Base-by-base conservation (phyloP, 2,888 invertebrate species). In the Aphrophora alni region DNA sequence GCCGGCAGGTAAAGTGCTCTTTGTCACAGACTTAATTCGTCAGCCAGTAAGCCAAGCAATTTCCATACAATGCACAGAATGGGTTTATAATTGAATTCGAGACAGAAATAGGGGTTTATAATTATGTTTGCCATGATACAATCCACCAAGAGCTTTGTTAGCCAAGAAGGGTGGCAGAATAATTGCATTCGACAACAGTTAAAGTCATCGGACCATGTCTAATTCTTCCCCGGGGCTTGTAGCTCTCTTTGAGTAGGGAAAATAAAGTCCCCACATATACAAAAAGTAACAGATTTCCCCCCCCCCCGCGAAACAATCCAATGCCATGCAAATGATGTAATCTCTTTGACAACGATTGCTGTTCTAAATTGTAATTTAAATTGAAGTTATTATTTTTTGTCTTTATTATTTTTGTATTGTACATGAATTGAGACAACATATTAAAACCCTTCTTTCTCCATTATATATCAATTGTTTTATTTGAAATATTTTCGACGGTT, bases 21-120 rank as follows among this genome's bases (percentile, higher is more conserved):
- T 59, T 59, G 59, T 59, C 59, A n/a, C n/a, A 44, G 44, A 44
- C 44, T 44, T 44, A 44, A 44, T 44, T 44, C 70, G 70, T 21
- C 27, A 24, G 44, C 75, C 38, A 74, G 44, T 27, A 38, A 38
- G 74, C 44, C 38, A n/a, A 38, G 70, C 77, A 77, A 77, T 77
- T 70, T 77, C 77, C 77, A 77, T 77, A 69, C 69, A 38, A 27
- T 44, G 51, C 38, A 77, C 77, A 76, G 76, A 77, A 77, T 77
- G 77, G 77, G 70, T 77, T 77, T 77, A 77, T 77, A 77, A 77
- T 77, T 77, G 69, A 38, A 77, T 77, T 69, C 69, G 21, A 70
- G 68, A 59, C 33, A 70, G 28, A 69, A 68, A 27, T 27, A 77
- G 77, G 77, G 70, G 38, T 38, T 77, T 77, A 38, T 77, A 77